Conservation (phyloP, 2,797 vertebrate species). For the Gymnodraco acuticeps region DNA sequence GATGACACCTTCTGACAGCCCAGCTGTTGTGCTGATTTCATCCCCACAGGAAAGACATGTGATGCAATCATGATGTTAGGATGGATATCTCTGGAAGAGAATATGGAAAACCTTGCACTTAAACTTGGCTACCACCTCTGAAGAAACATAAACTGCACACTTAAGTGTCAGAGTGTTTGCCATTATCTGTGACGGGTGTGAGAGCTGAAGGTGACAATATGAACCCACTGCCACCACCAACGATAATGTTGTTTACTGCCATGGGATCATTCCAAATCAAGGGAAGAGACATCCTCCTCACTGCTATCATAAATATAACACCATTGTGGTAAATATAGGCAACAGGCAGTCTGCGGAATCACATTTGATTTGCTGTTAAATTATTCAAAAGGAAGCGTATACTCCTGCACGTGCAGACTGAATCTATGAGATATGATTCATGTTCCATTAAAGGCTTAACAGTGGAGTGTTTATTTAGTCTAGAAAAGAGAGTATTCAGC, state of each 20-base stretch:
- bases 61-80: slow-evolving; percentile 65
- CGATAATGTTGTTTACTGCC: slow-evolving; percentile 48
- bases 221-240: slow-evolving; percentile 41
- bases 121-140: slow-evolving; percentile 7
- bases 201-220: slow-evolving; percentile 37
- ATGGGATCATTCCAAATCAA: slow-evolving; percentile 46
- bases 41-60: slow-evolving; percentile 52
- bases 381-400: slow-evolving; percentile 35
- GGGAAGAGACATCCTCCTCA: slow-evolving; percentile 43
- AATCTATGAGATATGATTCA: slow-evolving; percentile 52
- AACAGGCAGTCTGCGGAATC: slow-evolving; percentile 27
- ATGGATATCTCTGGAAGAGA: slow-evolving; percentile 34
- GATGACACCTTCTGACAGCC: slow-evolving; percentile 68
- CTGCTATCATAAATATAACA: slow-evolving; percentile 48
- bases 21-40: slow-evolving; percentile 68
- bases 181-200: slow-evolving; percentile 35
- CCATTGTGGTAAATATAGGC: slow-evolving; percentile 23
- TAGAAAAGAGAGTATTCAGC: slow-evolving; percentile 38
- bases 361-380: slow-evolving; percentile 50
- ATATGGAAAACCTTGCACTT: not conserved
- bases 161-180: slow-evolving; percentile 34
- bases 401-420: slow-evolving; percentile 38
- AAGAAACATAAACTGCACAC: slow-evolving; percentile 23
- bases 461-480: slow-evolving; percentile 35
- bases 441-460: slow-evolving; percentile 44